Base-by-base conservation (phyloP, 2,797 vertebrate genomes). In the Acrocephalus scirpaceus region DNA sequence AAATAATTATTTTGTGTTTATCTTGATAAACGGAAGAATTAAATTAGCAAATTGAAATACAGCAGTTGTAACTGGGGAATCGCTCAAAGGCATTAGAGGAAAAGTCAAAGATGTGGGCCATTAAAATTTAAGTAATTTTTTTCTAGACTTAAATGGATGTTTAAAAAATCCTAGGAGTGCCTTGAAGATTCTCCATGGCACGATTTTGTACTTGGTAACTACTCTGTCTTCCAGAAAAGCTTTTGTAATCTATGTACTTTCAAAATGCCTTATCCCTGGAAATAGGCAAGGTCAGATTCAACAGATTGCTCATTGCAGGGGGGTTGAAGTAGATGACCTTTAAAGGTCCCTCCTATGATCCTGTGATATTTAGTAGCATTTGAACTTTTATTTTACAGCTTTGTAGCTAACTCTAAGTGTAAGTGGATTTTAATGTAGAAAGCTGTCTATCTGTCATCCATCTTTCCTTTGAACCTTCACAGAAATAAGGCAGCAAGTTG, bases 151-250 rank as follows among this genome's bases (percentile, higher is more conserved):
- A 75, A 91, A 77, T 54, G 86, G 81, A 61, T 69, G 66, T 90
- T 97, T 78, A 13, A 58, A 86, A 69, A 47, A 54, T 75, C 51
- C 27, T 69, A 38, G 89, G 47, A 81, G 73, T 90, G 29, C 91
- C 82, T 95, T 96, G 91, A 96, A 92, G 66, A 86, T 83, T 80
- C 56, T 80, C 16, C 5, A 6, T 90, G 76, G 32, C n/a, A 19
- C 26, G 8, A 45, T 62, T 82, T 90, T 73, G 15, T 42, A 16
- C 26, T 27, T 90, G n/a, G 23, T 42, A 83, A 56, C 62, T 78
- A 27, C 22, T 44, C 38, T 73, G 38, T 34, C 66, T 82, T 94
- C 65, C 60, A 81, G 71, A 84, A 95, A 61, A 74, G 6, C 70
- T 90, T 94, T 93, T 95, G 65, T 94, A 67, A 84, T 40, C 42